These are phyloP conservation scores for Ylistrum balloti DNA, from an alignment of 1,140 invertebrate species.

Conservation along the genomic window DNA sequence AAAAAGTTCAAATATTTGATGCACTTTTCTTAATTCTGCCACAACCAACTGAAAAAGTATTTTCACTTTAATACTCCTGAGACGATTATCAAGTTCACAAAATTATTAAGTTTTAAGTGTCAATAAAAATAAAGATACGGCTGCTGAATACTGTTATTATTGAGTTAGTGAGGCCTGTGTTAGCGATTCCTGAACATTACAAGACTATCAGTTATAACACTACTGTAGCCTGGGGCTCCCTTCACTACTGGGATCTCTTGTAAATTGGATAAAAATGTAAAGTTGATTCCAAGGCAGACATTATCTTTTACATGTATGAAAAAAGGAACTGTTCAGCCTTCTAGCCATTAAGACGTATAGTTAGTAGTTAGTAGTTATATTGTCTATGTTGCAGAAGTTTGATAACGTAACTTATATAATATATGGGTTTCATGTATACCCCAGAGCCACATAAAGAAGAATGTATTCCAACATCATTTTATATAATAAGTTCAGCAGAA, in stretches of 20 bases:
- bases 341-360: neutral
- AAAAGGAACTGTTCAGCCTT: neutral
- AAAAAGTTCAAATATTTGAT: neutral
- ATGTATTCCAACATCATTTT: too few species aligned
- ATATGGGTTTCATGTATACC: too few species aligned
- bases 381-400: neutral
- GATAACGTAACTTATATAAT: neutral
- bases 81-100: neutral
- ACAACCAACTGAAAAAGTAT: neutral
- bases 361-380: neutral
- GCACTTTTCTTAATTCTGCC: neutral
- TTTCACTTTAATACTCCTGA: too few species aligned
- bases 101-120: neutral
- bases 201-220: neutral
- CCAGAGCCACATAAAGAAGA: too few species aligned
- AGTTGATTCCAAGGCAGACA: neutral
- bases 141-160: neutral
- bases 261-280: slow-evolving; percentile 21
- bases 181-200: neutral
- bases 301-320: neutral
- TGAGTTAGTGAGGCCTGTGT: neutral
- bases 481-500: too few species aligned
- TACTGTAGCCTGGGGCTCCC: neutral
- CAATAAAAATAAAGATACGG: neutral
- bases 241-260: neutral